phyloP scores from a whole-genome alignment of 2,113 vertebrate genomes.

The Ammodramus savannarum region DNA sequence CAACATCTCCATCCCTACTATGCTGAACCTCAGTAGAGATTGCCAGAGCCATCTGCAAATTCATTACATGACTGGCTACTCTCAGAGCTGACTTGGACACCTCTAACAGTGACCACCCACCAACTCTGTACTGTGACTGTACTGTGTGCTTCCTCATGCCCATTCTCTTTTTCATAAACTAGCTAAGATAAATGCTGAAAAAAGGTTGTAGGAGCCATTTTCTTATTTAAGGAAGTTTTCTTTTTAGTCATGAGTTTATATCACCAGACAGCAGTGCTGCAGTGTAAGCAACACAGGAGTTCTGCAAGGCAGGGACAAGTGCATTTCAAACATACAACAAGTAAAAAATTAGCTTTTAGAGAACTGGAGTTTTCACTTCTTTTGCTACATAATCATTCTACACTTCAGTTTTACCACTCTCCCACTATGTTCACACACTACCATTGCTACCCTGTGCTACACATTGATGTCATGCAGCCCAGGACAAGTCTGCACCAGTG shows the following conservation, averaged over 20 bases:
- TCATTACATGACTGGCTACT: neutral
- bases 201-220: neutral
- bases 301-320: neutral
- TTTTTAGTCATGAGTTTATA: neutral
- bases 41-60: neutral
- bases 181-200: neutral
- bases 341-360: neutral
- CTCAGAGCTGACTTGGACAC: neutral
- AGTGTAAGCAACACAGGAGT: neutral
- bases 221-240: neutral
- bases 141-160: fast-evolving
- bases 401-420: neutral
- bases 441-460: neutral
- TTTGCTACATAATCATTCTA: neutral
- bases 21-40: fast-evolving
- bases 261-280: neutral
- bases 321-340: neutral
- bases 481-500: neutral
- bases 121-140: fast-evolving
- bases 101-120: neutral
- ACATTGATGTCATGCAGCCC: neutral
- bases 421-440: neutral
- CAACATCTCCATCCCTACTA: neutral
- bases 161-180: neutral
- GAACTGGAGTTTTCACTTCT: neutral